Conservation (phyloP, 2,113 vertebrate species). For the Paedocypris sp. region DNA sequence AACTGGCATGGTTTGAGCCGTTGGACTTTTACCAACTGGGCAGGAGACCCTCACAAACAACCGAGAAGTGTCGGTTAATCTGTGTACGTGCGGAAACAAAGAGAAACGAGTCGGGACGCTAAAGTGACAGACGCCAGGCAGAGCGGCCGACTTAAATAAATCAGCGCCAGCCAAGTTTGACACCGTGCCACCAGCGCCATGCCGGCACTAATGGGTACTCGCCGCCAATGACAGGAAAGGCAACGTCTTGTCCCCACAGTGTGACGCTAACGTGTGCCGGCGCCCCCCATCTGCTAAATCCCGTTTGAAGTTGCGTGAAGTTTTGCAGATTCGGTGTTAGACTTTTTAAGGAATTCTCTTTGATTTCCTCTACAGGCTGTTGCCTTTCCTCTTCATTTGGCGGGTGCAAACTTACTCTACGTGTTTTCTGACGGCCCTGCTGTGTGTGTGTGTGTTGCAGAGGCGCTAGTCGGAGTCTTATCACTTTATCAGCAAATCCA, state of each 20-base stretch:
- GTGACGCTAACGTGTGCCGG: slow-evolving; percentile 43
- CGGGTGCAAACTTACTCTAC: background rate
- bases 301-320: slow-evolving; percentile 51
- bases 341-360: slow-evolving; percentile 32
- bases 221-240: slow-evolving; percentile 28
- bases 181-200: slow-evolving; percentile 24
- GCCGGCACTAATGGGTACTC: slow-evolving; percentile 22
- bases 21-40: too few relatives aligned
- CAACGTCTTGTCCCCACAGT: slow-evolving; percentile 30
- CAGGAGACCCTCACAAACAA: too few relatives aligned
- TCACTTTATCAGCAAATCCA: slow-evolving; percentile 43
- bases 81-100: too few relatives aligned
- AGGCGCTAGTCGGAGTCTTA: slow-evolving; percentile 26
- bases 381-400: background rate
- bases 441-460: slow-evolving; percentile 23
- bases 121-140: slow-evolving; percentile 19
- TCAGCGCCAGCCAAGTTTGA: slow-evolving; percentile 15
- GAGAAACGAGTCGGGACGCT: slow-evolving; percentile 33
- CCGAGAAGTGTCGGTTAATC: too few relatives aligned
- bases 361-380: slow-evolving; percentile 16
- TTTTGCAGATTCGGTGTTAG: slow-evolving; percentile 33
- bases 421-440: background rate
- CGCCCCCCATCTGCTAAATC: slow-evolving; percentile 53
- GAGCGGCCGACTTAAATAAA: slow-evolving; percentile 22
- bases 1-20: too few relatives aligned